phyloP scores from a whole-genome alignment of 2,888 invertebrate species.

The Andrena dorsata region DNA sequence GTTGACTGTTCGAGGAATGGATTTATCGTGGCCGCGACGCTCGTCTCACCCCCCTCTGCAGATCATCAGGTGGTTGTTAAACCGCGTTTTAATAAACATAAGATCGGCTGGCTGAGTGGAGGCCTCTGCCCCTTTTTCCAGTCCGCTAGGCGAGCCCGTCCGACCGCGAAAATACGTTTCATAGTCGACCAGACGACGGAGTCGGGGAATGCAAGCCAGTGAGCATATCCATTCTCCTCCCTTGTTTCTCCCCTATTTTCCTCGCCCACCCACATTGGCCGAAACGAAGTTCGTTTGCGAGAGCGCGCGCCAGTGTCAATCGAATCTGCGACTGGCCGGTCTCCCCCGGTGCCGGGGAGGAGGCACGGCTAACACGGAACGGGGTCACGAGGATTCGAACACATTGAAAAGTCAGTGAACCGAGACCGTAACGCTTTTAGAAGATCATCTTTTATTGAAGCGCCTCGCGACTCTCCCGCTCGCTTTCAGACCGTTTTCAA shows the following conservation, averaged over 20 bases:
- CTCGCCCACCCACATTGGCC: no score
- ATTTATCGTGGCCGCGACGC: neutral
- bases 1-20: conserved; percentile 10
- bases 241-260: neutral
- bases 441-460: conserved; percentile 61
- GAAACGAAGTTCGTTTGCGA: conserved; percentile 2
- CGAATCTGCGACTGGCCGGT: conserved; percentile 17
- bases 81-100: conserved; percentile 24
- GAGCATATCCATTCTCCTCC: conserved; percentile 17
- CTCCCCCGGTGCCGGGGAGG: conserved; percentile 3
- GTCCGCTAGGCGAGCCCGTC: conserved; percentile 2
- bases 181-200: conserved; percentile 37
- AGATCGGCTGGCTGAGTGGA: neutral
- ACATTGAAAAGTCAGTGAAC: conserved; percentile 59
- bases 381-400: conserved; percentile 51
- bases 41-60: no score
- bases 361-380: conserved; percentile 44
- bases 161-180: conserved; percentile 44
- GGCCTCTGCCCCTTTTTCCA: conserved; percentile 30
- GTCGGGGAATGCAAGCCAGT: conserved; percentile 29
- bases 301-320: neutral
- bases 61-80: conserved; percentile 43
- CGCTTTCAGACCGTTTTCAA: conserved; percentile 25
- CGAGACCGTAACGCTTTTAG: conserved; percentile 57
- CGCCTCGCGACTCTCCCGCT: conserved; percentile 15